Evolutionary conservation across 2,888 invertebrate genomes (phyloP), one percentile per base, ranked within the genome.

Genomic region (Phymatocera aterrima): DNA sequence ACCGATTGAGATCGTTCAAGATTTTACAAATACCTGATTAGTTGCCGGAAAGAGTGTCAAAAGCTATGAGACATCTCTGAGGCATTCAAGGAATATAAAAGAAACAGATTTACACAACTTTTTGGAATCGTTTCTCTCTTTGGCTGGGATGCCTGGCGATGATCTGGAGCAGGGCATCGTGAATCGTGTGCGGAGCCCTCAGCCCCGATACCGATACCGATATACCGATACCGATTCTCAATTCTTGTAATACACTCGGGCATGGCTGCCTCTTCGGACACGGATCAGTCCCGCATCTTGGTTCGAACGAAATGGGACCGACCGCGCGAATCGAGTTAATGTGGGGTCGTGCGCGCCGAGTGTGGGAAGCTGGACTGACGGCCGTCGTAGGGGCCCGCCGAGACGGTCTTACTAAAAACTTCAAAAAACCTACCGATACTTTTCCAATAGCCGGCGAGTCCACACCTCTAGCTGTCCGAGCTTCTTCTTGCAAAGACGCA

Each of bases 261-360:
- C 79, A 80, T 78, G 77, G 77, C 79, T 79, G 75, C 80, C 82
- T 75, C 75, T 78, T 83, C 81, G 84, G 84, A 86, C 84, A 86
- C 86, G 86, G 88, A 89, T 89, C 89, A 86, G 88, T 88, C 87
- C 86, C 88, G 88, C 87, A 87, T 88, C 85, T 84, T 78, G 79
- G 18, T 57, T 75, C 75, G 75, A 75, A 75, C 57, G 78, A 77
- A 80, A 78, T 81, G 83, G 82, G 80, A 82, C 83, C 78, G 82
- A 82, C 80, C 83, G 82, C 85, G 85, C 64, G 65, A 79, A 80
- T 74, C 78, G 81, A 82, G 80, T 82, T 82, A 83, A 83, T 83
- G 79, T 70, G 78, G 79, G 78, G 80, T 83, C 83, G 81, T 83
- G 83, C 83, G 83, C 80, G 82, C 82, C 83, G 82, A 82, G 82